Percentiles rank a stretch among this genome's conserved stretches.
Conservation (phyloP, 2,797 vertebrate genomes). For the Dermochelys coriacea region DNA sequence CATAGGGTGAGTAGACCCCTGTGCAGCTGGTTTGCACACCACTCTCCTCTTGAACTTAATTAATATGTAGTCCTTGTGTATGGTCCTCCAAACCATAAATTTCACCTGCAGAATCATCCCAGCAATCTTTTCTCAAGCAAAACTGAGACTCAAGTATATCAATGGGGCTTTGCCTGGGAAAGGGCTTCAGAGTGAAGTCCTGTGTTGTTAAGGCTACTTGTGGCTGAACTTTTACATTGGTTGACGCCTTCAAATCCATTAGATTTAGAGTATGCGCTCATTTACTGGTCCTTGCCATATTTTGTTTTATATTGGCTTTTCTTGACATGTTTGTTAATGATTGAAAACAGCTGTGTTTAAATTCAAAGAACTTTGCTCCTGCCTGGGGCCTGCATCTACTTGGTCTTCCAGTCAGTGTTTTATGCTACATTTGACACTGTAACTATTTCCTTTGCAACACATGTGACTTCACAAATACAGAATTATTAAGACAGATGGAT, state of each 20-base stretch:
- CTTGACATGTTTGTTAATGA: background rate
- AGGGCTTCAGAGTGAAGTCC: background rate
- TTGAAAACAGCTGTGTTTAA: background rate
- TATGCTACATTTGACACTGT: background rate
- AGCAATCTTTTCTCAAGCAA: background rate
- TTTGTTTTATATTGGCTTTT: background rate
- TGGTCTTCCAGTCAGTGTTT: background rate
- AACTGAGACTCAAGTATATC: background rate
- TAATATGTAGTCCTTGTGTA: background rate
- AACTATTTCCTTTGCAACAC: background rate
- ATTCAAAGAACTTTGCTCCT: background rate
- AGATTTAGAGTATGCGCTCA: background rate
- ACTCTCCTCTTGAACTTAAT: background rate
- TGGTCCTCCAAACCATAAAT: accelerated
- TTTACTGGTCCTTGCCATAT: background rate
- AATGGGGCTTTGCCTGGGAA: accelerated
- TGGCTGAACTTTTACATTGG: background rate
- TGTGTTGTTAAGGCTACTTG: background rate
- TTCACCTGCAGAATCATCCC: background rate
- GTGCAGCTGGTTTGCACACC: background rate
- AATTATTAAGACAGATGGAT: background rate
- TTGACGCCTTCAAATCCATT: background rate
- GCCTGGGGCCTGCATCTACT: background rate
- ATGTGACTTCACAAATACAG: background rate
- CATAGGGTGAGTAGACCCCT: background rate